Evolutionary conservation across 2,797 vertebrate genomes (phyloP).

Genomic region (Pipistrellus nathusii): DNA sequence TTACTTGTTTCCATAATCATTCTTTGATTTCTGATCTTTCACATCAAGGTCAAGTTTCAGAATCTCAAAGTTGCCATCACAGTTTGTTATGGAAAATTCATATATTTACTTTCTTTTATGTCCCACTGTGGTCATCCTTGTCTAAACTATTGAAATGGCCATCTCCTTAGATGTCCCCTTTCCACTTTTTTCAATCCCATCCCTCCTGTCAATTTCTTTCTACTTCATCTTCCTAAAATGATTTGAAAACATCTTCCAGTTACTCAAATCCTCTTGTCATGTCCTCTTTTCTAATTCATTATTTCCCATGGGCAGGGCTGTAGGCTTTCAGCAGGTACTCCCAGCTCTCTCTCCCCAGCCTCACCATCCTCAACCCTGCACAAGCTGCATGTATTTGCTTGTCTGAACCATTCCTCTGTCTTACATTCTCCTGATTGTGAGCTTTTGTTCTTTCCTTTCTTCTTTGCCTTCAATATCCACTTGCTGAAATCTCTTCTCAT

Average conservation of each 20-base stretch:
- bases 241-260: neutral
- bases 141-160: neutral
- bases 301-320: neutral
- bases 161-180: neutral
- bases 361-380: fast-evolving
- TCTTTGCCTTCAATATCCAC: neutral
- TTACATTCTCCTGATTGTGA: fast-evolving
- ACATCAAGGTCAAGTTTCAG: neutral
- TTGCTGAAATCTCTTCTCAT: neutral
- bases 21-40: neutral
- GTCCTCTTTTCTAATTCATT: neutral
- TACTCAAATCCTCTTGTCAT: neutral
- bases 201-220: neutral
- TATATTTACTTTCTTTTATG: neutral
- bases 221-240: neutral
- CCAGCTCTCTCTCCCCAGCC: neutral
- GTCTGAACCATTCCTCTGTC: neutral
- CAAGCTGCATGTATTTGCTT: neutral
- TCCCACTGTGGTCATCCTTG: neutral
- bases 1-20: neutral
- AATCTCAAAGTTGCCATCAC: neutral
- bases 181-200: neutral
- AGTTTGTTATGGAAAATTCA: neutral
- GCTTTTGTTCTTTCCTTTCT: neutral
- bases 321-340: neutral